phyloP scores from a whole-genome alignment of 2,113 vertebrate genomes.

The Macroglossus sobrinus region DNA sequence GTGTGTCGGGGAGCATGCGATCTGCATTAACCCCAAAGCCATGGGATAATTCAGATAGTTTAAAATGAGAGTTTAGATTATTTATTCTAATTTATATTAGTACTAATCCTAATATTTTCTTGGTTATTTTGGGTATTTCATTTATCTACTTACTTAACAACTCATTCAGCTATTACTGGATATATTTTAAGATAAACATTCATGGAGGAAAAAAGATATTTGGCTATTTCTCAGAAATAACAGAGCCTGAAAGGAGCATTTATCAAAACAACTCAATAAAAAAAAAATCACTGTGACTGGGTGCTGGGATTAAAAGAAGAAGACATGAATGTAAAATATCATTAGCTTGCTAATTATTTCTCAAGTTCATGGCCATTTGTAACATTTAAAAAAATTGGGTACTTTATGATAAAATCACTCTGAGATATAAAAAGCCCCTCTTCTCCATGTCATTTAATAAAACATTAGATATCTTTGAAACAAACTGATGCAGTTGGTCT shows the following conservation, averaged over 20 bases:
- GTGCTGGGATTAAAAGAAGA: slow-evolving; percentile 19
- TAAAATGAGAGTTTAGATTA: slow-evolving; percentile 52
- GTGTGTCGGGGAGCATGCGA: neutral
- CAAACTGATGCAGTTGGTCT: neutral
- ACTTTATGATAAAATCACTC: slow-evolving; percentile 23
- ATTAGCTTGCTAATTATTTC: slow-evolving; percentile 34
- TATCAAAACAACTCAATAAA: slow-evolving; percentile 60
- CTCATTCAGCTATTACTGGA: slow-evolving; percentile 65
- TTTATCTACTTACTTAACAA: slow-evolving; percentile 66
- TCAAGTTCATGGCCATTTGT: slow-evolving; percentile 24
- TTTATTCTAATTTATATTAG: slow-evolving; percentile 52
- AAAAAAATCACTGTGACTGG: slow-evolving; percentile 11
- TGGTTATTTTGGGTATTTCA: slow-evolving; percentile 65
- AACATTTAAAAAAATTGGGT: slow-evolving; percentile 2
- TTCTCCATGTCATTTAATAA: slow-evolving; percentile 2
- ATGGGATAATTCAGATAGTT: slow-evolving; percentile 42
- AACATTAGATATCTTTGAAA: slow-evolving; percentile 23
- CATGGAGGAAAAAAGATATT: slow-evolving; percentile 54
- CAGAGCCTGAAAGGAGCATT: slow-evolving; percentile 51
- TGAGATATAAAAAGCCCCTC: neutral
- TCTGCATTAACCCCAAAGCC: neutral
- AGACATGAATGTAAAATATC: slow-evolving; percentile 41
- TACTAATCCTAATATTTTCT: slow-evolving; percentile 57
- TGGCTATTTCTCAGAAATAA: slow-evolving; percentile 75
- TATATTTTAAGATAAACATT: slow-evolving; percentile 74